Base-by-base conservation (phyloP, 37 sponge, comb jelly and placozoan species). In the Ephydatia muelleri region DNA sequence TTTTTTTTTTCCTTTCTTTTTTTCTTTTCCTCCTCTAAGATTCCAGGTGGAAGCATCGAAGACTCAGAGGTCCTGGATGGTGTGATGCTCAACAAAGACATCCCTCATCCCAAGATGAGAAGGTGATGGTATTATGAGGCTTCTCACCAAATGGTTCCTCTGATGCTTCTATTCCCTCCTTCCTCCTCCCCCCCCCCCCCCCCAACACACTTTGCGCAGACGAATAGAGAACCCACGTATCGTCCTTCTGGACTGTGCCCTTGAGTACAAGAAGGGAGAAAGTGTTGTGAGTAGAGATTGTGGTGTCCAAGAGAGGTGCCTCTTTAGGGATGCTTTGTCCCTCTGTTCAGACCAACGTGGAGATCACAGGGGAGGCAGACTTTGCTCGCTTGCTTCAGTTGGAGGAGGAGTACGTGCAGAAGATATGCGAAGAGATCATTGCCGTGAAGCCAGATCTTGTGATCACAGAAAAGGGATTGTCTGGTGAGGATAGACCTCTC, bases 191-290 rank as follows among this genome's bases (percentile, higher is more conserved):
- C 27, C 0, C 5, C 38, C 13, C 29, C 0, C 29, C 12, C 29
- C 29, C 68, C 40, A 32, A 72, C 67, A 13, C 34, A 43, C 3
- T 6, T 43, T 6, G 43, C 43, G 5, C 29, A 92, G 95, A 68
- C 74, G 91, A 21, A 93, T 97, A 39, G 91, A 95, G 75, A 97
- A 97, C 74, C 94, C 93, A 70, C 91, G 97, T 43, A 96, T 99
- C 76, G 76, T 99, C 0, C 77, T 99, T 47, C 73, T 99, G 79
- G 99, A 99, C 68, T 99, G 99, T 67, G 75, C 87, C 48, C 74
- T 99, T 66, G 99, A 99, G 85, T 99, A 96, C 82, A 99, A 99
- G 91, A 99, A 99, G 82, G 99, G 98, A 85, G 98, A 97, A 71
- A 95, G 95, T 70, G 85, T 86, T 84, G 92, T 91, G 23, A 85